Percentiles rank a stretch among this genome's conserved stretches.
These are phyloP conservation scores for Pseudococcus longispinus DNA, from an alignment of 2,888 invertebrate genomes.

Conservation along the genomic window DNA sequence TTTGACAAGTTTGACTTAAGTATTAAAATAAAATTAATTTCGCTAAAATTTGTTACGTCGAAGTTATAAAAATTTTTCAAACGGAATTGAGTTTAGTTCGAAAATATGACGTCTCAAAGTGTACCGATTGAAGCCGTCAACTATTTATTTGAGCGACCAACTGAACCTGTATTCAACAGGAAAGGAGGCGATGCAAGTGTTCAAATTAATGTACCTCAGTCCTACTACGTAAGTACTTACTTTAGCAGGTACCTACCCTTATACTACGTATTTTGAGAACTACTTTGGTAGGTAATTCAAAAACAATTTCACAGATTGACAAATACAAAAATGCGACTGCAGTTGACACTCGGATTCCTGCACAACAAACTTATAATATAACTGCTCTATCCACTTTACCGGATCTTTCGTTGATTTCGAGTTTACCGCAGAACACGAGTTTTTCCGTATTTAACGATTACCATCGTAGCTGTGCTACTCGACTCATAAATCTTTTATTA, in stretches of 20 bases:
- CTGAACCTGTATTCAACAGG: slow-evolving; percentile 78
- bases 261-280: neutral
- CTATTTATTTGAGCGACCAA: slow-evolving; percentile 76
- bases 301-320: slow-evolving; percentile 63
- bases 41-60: neutral
- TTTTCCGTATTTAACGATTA: slow-evolving; percentile 78
- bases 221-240: slow-evolving; percentile 69
- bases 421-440: slow-evolving; percentile 70
- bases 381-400: slow-evolving; percentile 64
- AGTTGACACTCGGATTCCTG: slow-evolving; percentile 25
- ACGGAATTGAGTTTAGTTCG: neutral
- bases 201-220: slow-evolving; percentile 71
- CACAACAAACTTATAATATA: neutral
- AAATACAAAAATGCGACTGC: slow-evolving; percentile 67
- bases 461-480: slow-evolving; percentile 75
- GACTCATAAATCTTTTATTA: slow-evolving; percentile 74
- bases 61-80: neutral
- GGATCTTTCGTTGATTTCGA: slow-evolving; percentile 69
- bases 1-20: neutral
- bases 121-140: slow-evolving; percentile 17
- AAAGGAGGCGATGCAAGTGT: slow-evolving; percentile 67
- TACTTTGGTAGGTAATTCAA: neutral
- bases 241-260: neutral
- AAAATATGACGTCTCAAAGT: neutral
- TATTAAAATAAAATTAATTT: neutral